Conservation (phyloP, 2,797 vertebrate genomes). For the Glossophaga mutica region DNA sequence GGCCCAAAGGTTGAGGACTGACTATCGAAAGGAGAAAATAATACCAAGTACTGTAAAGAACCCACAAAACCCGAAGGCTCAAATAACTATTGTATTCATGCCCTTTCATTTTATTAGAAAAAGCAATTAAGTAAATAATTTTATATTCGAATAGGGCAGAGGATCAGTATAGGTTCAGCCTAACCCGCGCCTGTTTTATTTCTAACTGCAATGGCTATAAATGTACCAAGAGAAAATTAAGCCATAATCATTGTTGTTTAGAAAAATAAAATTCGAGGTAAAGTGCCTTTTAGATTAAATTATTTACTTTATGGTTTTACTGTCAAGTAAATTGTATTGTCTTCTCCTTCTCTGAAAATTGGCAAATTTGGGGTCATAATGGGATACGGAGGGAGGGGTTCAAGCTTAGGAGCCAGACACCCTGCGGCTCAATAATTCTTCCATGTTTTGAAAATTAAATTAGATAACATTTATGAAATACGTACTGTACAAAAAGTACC, state of each 20-base stretch:
- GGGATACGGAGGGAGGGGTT: neutral
- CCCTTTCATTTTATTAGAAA: slow-evolving; percentile 28
- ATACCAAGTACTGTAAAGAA: neutral
- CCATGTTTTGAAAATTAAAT: slow-evolving; percentile 7
- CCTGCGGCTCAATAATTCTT: neutral
- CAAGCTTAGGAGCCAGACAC: neutral
- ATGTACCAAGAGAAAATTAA: slow-evolving; percentile 37
- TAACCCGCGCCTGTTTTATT: neutral
- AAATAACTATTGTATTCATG: neutral
- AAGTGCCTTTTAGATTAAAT: neutral
- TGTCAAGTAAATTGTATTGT: slow-evolving; percentile 23
- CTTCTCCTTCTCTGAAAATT: slow-evolving; percentile 40
- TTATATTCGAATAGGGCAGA: neutral
- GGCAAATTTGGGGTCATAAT: neutral
- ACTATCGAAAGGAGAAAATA: neutral
- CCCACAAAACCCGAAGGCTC: neutral
- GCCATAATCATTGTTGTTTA: neutral
- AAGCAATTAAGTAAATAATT: slow-evolving; percentile 3
- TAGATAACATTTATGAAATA: slow-evolving; percentile 34
- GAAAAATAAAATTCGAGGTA: slow-evolving; percentile 8
- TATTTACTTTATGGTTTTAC: slow-evolving; percentile 23
- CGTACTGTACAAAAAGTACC: neutral
- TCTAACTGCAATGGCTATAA: neutral
- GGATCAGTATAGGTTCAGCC: neutral
- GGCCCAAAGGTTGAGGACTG: neutral